Evolutionary conservation across 2,797 vertebrate species (phyloP).

Genomic region (Poecilia velifera): DNA sequence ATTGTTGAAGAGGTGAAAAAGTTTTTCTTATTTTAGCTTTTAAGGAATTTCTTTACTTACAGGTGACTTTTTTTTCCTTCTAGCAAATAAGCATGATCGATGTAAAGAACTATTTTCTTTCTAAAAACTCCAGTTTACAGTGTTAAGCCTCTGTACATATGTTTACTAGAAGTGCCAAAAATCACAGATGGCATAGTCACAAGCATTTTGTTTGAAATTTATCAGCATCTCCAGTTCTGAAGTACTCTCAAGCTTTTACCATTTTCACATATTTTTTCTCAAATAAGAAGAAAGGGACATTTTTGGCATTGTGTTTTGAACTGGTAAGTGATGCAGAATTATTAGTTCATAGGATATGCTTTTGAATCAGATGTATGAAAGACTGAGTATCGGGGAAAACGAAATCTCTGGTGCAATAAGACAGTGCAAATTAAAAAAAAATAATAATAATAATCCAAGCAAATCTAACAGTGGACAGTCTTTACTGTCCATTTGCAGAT

Average conservation of each 20-base stretch:
- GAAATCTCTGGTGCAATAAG: background rate
- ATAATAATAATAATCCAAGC: conserved; percentile 16
- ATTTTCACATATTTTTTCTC: conserved; percentile 31
- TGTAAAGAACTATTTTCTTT: background rate
- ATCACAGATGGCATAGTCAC: background rate
- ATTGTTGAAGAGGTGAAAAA: background rate
- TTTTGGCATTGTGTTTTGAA: conserved; percentile 8
- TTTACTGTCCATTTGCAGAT: conserved; percentile 41
- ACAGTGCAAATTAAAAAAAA: conserved; percentile 39
- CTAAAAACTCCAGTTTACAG: background rate
- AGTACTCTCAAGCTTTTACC: background rate
- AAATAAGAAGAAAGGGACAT: conserved; percentile 7
- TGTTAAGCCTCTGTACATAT: background rate
- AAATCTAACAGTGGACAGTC: conserved; percentile 20
- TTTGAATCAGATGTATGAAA: background rate
- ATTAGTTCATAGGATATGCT: conserved; percentile 21
- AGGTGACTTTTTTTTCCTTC: background rate
- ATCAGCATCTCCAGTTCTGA: background rate
- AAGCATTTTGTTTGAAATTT: background rate
- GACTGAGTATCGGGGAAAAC: background rate
- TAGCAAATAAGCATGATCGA: background rate
- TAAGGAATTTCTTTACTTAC: background rate
- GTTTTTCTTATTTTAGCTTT: background rate
- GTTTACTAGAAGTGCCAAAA: background rate
- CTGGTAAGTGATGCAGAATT: conserved; percentile 23